phyloP scores from a whole-genome alignment of 2,888 invertebrate genomes.

The Xestia sexstrigata region DNA sequence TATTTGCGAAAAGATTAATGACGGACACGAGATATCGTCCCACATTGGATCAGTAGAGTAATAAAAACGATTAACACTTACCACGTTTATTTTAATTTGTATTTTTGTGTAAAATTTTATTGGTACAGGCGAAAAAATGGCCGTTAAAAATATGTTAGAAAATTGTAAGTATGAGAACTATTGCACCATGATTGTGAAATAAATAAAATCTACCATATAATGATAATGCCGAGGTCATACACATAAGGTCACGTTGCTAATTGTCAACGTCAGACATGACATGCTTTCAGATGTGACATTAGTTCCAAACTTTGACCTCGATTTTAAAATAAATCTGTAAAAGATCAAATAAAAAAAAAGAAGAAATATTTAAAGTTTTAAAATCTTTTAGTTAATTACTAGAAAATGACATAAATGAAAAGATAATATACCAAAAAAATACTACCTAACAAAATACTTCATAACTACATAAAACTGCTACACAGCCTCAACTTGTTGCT shows the following conservation, averaged over 20 bases:
- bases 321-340: conserved; percentile 29
- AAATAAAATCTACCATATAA: conserved; percentile 22
- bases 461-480: background rate
- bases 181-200: conserved; percentile 62
- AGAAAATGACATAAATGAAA: background rate
- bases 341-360: too few species aligned
- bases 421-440: background rate
- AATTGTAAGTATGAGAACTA: conserved; percentile 15
- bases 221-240: conserved; percentile 45
- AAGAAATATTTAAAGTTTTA: background rate
- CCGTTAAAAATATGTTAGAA: conserved; percentile 18
- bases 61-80: conserved; percentile 56
- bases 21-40: conserved; percentile 52
- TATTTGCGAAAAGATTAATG: conserved; percentile 63
- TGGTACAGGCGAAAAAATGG: conserved; percentile 24
- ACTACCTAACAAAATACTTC: background rate
- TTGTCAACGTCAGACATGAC: conserved; percentile 47
- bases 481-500: conserved; percentile 38
- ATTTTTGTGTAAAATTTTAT: conserved; percentile 46
- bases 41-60: conserved; percentile 45
- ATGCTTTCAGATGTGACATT: conserved; percentile 52
- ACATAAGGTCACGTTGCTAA: conserved; percentile 48
- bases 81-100: conserved; percentile 38
- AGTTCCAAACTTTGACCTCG: conserved; percentile 55
- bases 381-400: background rate